Conservation (phyloP, 2,113 vertebrate species). For the Gymnocephalus cernua region DNA sequence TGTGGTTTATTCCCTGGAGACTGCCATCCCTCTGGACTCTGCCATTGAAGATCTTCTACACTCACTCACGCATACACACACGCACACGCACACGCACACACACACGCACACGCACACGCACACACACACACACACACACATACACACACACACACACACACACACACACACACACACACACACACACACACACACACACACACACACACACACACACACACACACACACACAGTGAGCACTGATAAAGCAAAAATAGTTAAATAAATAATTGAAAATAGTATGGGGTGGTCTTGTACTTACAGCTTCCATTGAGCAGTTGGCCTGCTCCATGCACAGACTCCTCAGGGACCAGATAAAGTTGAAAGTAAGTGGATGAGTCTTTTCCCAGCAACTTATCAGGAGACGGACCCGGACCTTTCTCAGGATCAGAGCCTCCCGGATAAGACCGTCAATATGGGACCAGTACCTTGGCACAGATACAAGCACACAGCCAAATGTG, state of each 20-base stretch:
- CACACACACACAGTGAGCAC: slow-evolving; percentile 11
- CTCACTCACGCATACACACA: slow-evolving; percentile 48
- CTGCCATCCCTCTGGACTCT: slow-evolving; percentile 87
- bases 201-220: slow-evolving; percentile 16
- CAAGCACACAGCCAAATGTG: not conserved
- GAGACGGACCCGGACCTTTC: slow-evolving; percentile 90
- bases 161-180: slow-evolving; percentile 16
- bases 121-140: slow-evolving; percentile 47
- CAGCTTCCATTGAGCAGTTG: slow-evolving; percentile 94
- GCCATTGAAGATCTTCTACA: slow-evolving; percentile 93
- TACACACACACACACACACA: slow-evolving; percentile 29
- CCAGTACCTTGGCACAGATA: slow-evolving; percentile 89
- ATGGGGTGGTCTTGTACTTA: slow-evolving; percentile 79
- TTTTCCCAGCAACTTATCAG: slow-evolving; percentile 94
- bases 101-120: not conserved
- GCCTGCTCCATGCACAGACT: slow-evolving; percentile 91
- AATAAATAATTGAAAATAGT: slow-evolving; percentile 7
- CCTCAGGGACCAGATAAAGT: slow-evolving; percentile 95
- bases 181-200: slow-evolving; percentile 26
- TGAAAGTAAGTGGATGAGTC: slow-evolving; percentile 92
- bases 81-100: slow-evolving; percentile 24
- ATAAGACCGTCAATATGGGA: slow-evolving; percentile 93
- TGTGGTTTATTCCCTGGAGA: slow-evolving; percentile 90
- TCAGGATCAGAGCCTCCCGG: slow-evolving; percentile 92
- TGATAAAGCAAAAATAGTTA: not conserved